Base-by-base conservation (phyloP, 2,888 invertebrate species). In the Cheilosia soror region DNA sequence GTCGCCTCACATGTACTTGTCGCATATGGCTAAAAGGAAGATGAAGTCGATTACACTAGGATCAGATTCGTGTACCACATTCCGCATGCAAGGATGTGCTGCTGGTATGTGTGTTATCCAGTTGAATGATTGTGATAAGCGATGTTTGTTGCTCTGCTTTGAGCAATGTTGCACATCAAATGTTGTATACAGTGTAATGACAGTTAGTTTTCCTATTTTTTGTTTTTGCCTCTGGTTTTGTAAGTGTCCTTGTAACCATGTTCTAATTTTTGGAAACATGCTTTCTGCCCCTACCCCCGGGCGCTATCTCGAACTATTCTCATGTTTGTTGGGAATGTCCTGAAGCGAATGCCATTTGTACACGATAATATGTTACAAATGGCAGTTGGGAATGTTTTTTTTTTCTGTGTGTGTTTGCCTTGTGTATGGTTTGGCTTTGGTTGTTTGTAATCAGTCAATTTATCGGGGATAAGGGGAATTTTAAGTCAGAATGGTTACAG, bases 121-220 rank as follows among this genome's bases (percentile, higher is more conserved):
- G 42, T 53, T 66, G 71, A 80, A 76, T 75, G 65, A 80, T 80
- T 84, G 66, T 71, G 75, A 76, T 84, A 80, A 80, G 69, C 69
- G 84, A 80, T 80, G 84, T 79, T 80, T 84, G 75, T 71, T 60
- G 73, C 78, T 73, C 63, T 75, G 84, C 84, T 71, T 75, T 53
- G 55, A 75, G 84, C 84, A 69, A 79, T 84, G 84, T 66, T 84
- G 84, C 80, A 80, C 80, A 80, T 80, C 75, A 80, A 84, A 84
- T 71, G 60, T 40, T 71, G 71, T 53, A n/a, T n/a, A 13, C 66
- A 84, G 75, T 80, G 60, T 80, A 80, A 80, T 79, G 80, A 80
- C 60, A 60, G 66, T 68, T 42, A 44, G 62, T 49, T 73, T 49
- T 51, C 53, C 15, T 63, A 49, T 27, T 57, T 11, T 40, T 53